phyloP scores from a whole-genome alignment of 2,797 vertebrate genomes.

The Meda fulgida region DNA sequence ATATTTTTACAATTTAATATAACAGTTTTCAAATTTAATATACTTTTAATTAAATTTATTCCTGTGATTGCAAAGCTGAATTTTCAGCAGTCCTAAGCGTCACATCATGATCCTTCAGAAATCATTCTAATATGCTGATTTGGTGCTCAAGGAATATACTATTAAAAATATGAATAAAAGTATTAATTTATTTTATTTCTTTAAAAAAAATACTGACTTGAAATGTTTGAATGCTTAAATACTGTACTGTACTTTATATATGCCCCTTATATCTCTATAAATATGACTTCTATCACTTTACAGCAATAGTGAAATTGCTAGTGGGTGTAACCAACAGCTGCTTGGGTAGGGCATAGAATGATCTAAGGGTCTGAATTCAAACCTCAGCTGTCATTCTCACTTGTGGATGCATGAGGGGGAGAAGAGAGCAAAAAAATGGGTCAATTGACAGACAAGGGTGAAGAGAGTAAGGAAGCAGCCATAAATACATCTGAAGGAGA shows the following conservation, averaged over 20 bases:
- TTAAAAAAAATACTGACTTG: neutral
- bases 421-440: slow-evolving; percentile 42
- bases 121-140: neutral
- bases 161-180: neutral
- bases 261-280: neutral
- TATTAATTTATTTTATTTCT: neutral
- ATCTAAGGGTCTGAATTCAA: slow-evolving; percentile 72
- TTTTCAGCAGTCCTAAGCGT: neutral
- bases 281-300: slow-evolving; percentile 2
- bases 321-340: slow-evolving; percentile 74
- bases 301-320: too few species aligned
- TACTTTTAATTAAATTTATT: neutral
- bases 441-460: slow-evolving; percentile 21
- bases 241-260: neutral
- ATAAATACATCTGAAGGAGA: slow-evolving; percentile 36
- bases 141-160: too few species aligned
- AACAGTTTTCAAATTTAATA: neutral
- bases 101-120: too few species aligned
- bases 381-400: slow-evolving; percentile 75
- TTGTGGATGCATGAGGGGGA: slow-evolving; percentile 49
- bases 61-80: neutral
- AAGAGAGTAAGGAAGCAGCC: slow-evolving; percentile 47
- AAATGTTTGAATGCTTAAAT: neutral
- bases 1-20: neutral
- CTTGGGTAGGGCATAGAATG: slow-evolving; percentile 65